Conservation (phyloP, 2,888 invertebrate genomes). For the Rotaria sp. region DNA sequence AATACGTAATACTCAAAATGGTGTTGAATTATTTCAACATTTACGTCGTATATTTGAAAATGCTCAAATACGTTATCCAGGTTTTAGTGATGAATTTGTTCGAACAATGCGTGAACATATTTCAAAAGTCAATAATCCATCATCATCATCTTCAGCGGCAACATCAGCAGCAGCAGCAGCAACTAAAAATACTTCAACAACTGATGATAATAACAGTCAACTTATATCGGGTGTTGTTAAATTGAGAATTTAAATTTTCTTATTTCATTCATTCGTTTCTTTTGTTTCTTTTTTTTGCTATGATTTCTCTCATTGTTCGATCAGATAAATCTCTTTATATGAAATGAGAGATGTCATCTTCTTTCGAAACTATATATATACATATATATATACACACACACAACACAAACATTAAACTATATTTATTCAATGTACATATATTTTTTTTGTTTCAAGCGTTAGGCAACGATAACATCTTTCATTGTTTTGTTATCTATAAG, state of each 20-base stretch:
- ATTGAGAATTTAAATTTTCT: constrained; percentile 5
- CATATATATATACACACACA: no score
- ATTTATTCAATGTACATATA: constrained; percentile 22
- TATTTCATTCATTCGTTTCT: not conserved
- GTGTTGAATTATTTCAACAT: constrained; percentile 24
- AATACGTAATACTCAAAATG: not conserved
- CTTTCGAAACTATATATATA: not conserved
- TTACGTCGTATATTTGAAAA: constrained; percentile 16
- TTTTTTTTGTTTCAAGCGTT: not conserved
- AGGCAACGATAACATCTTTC: not conserved
- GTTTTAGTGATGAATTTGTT: constrained; percentile 27
- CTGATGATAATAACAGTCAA: constrained; percentile 2
- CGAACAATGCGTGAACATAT: constrained; percentile 6
- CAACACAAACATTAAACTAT: not conserved
- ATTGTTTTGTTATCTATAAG: not conserved
- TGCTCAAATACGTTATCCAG: constrained; percentile 23
- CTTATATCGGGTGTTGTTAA: not conserved
- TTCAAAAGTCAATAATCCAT: not conserved
- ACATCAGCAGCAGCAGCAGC: not conserved
- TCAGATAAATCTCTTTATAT: not conserved
- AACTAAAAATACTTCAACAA: not conserved
- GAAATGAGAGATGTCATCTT: not conserved
- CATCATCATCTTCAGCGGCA: not conserved
- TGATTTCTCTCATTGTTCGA: not conserved
- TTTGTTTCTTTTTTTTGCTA: not conserved